These are phyloP conservation scores for Brachirus orientalis DNA, from an alignment of 2,113 vertebrate genomes.

Conservation along the genomic window DNA sequence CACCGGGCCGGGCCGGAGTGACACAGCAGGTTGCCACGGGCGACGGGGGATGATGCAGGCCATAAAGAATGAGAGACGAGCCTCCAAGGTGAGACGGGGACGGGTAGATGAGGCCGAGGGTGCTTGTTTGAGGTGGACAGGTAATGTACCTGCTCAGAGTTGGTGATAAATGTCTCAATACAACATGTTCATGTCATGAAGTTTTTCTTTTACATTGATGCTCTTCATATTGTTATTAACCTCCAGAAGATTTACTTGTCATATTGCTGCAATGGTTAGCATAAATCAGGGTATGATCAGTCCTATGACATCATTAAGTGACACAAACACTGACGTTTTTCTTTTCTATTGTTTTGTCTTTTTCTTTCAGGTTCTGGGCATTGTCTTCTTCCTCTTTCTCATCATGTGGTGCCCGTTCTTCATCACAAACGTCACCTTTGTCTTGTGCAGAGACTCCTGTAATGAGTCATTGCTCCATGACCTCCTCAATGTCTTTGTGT, in stretches of 20 bases:
- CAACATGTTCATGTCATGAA: too few species aligned
- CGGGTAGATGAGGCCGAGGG: background rate
- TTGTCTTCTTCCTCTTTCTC: slow-evolving; percentile 98
- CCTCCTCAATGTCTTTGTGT: slow-evolving; percentile 95
- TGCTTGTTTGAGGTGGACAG: too few species aligned
- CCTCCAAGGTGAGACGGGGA: slow-evolving; percentile 85
- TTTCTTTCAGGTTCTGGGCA: slow-evolving; percentile 86
- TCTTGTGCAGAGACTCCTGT: slow-evolving; percentile 90
- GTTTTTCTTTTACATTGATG: too few species aligned
- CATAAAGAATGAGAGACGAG: slow-evolving; percentile 96
- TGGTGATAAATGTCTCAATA: too few species aligned
- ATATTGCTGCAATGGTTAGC: too few species aligned
- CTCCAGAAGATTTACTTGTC: too few species aligned
- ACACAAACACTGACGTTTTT: too few species aligned
- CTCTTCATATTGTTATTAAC: too few species aligned
- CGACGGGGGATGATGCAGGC: slow-evolving; percentile 97
- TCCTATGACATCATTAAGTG: too few species aligned
- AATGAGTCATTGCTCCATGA: slow-evolving; percentile 88
- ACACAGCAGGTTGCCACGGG: slow-evolving; percentile 79
- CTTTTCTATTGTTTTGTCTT: too few species aligned
- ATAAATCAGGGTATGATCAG: too few species aligned
- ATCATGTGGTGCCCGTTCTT: slow-evolving; percentile 99
- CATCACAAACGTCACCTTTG: slow-evolving; percentile 95
- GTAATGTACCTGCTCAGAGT: too few species aligned
- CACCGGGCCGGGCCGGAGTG: slow-evolving; percentile 69